These are phyloP conservation scores for Hecatera dysodea DNA, from an alignment of 2,888 invertebrate genomes.

Conservation along the genomic window DNA sequence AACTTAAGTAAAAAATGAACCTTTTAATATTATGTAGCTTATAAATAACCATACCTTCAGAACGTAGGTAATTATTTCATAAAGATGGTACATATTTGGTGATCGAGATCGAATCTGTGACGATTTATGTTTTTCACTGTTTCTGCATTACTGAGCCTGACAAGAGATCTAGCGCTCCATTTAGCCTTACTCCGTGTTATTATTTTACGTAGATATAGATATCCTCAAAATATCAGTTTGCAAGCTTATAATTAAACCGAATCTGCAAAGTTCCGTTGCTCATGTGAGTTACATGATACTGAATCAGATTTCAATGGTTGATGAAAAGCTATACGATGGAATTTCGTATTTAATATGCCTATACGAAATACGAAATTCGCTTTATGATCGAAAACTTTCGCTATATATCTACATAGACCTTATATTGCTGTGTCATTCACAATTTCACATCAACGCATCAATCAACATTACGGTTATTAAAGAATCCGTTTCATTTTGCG, in stretches of 20 bases:
- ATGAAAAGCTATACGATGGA: constrained; percentile 14
- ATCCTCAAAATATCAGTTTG: constrained; percentile 44
- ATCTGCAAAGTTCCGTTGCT: constrained; percentile 2
- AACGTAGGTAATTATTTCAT: too few species aligned
- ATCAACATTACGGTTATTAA: not conserved
- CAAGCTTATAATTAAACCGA: constrained; percentile 26
- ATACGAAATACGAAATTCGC: too few species aligned
- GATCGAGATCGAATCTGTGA: not conserved
- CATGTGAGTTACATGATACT: constrained; percentile 15
- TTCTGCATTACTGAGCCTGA: not conserved
- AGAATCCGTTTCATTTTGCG: not conserved
- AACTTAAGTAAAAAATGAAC: too few species aligned
- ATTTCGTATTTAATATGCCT: too few species aligned
- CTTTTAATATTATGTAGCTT: too few species aligned
- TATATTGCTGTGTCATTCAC: not conserved
- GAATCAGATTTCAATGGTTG: constrained; percentile 25
- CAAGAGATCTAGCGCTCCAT: constrained; percentile 7
- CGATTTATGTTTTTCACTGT: not conserved
- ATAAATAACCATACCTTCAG: too few species aligned
- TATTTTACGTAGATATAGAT: not conserved
- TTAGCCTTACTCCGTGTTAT: constrained; percentile 13
- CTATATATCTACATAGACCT: not conserved
- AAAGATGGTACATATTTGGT: not conserved
- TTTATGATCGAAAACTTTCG: not conserved
- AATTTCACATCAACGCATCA: not conserved